Evolutionary conservation across 2,113 vertebrate species (phyloP).

Genomic region (Cichladusa arquata): DNA sequence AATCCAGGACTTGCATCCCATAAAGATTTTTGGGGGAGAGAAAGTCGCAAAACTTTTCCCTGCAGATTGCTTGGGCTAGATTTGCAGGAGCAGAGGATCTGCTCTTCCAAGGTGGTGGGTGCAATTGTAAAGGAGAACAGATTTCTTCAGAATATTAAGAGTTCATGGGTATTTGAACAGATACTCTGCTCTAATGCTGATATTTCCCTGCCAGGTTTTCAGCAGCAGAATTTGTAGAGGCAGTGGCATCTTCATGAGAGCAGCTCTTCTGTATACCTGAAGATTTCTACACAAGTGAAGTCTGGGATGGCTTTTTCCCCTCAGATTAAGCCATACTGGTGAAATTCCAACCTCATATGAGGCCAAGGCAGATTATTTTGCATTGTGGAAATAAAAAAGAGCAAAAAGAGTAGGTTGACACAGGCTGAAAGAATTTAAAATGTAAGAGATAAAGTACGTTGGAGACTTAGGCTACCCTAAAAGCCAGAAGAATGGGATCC

Average conservation of each 20-base stretch:
- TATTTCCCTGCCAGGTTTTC: not conserved
- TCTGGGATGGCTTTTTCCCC: not conserved
- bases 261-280: not conserved
- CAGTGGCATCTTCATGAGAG: not conserved
- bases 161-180: not conserved
- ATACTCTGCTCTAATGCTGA: not conserved
- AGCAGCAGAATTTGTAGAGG: not conserved
- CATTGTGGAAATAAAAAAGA: not conserved
- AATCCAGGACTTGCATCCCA: not conserved
- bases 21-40: not conserved
- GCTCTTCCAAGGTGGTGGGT: accelerated
- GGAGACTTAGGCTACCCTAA: not conserved
- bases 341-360: not conserved
- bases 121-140: not conserved
- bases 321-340: not conserved
- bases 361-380: not conserved
- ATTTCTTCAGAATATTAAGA: not conserved
- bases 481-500: not conserved
- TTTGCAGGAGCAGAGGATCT: not conserved
- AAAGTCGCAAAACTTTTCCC: not conserved
- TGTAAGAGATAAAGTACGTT: not conserved
- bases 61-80: not conserved
- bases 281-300: not conserved
- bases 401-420: not conserved
- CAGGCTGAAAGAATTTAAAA: not conserved